Base-by-base conservation (phyloP, 1,140 invertebrate genomes). In the Anagrus nilaparvatae region DNA sequence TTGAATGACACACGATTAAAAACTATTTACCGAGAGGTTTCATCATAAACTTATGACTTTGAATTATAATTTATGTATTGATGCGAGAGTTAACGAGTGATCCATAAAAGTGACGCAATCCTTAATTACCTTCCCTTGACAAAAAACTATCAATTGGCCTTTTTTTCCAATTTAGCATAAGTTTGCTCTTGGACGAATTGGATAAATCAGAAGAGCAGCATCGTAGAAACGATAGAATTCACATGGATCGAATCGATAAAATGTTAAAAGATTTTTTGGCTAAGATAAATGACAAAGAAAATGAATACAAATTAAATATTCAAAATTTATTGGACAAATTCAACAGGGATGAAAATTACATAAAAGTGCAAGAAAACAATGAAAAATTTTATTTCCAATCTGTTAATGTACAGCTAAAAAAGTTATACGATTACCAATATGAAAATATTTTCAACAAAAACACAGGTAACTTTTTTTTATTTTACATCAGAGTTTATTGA, bases 121-220 rank as follows among this genome's bases (percentile, higher is more conserved):
- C 21, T 25, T 7, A 4, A 17, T 14, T 18, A 34, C 7, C 12
- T 48, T 16, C 7, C 4, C 3, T 17, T 35, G 25, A 16, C 10
- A 8, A 31, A 17, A 21, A 24, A 16, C 28, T 14, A 12, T 14
- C 24, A 23, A 40, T 28, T 29, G 16, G 20, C n/a, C 14, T 20
- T 27, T 42, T 29, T 7, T 20, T 46, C 18, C 18, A 21, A 14
- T 13, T n/a, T 8, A 61, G 63, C 19, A 60, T 63, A 24, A 54
- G 49, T 40, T 44, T 60, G 25, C 34, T 61, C 6, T n/a, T 64
- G 28, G 53, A 60, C 12, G 49, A 49, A 17, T 24, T 65, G 5
- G 44, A 52, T 18, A 49, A 52, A 14, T 38, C 54, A 2, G 54
- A 61, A 13, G 46, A 55, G 5, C 60, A 61, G 31, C 51, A 58